Percentiles rank a stretch among this genome's conserved stretches.
Conservation (phyloP, 2,797 vertebrate species). For the Lutjanus argentimaculatus region DNA sequence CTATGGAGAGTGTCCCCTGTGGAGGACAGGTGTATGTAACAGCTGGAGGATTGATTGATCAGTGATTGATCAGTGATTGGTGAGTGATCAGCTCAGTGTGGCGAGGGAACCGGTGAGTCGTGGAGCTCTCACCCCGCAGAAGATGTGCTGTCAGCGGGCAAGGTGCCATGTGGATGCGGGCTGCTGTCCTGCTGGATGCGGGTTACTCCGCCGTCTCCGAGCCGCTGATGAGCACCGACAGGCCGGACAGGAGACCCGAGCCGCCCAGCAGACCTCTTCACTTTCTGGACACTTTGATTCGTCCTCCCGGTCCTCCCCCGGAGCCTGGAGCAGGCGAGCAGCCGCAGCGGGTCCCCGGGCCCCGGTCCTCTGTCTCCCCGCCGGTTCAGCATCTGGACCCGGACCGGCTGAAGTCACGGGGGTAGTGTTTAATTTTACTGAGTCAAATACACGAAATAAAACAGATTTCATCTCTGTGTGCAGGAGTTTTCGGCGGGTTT, state of each 20-base stretch:
- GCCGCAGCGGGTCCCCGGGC: slow-evolving; percentile 30
- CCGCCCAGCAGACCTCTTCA: neutral
- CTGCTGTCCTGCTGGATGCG: slow-evolving; percentile 10
- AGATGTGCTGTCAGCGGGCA: slow-evolving; percentile 25
- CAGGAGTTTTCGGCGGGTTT: slow-evolving; percentile 9
- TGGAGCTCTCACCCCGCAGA: slow-evolving; percentile 3
- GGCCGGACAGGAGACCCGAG: slow-evolving; percentile 5
- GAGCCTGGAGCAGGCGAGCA: neutral
- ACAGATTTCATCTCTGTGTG: too few species aligned
- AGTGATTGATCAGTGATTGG: neutral
- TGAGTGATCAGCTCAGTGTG: neutral
- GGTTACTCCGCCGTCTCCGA: neutral
- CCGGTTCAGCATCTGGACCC: slow-evolving; percentile 56
- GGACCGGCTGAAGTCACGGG: slow-evolving; percentile 25
- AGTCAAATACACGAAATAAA: neutral
- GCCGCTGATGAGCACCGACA: neutral
- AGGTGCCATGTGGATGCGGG: slow-evolving; percentile 43
- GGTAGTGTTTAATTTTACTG: fast-evolving
- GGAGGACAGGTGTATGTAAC: slow-evolving; percentile 3
- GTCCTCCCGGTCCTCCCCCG: neutral
- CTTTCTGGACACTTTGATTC: neutral
- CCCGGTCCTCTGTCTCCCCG: slow-evolving; percentile 21
- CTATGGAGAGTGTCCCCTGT: neutral
- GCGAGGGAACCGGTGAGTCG: slow-evolving; percentile 21
- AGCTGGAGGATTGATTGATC: slow-evolving; percentile 4